Evolutionary conservation across 2,888 invertebrate species (phyloP).

Genomic region (Helobdella robusta): DNA sequence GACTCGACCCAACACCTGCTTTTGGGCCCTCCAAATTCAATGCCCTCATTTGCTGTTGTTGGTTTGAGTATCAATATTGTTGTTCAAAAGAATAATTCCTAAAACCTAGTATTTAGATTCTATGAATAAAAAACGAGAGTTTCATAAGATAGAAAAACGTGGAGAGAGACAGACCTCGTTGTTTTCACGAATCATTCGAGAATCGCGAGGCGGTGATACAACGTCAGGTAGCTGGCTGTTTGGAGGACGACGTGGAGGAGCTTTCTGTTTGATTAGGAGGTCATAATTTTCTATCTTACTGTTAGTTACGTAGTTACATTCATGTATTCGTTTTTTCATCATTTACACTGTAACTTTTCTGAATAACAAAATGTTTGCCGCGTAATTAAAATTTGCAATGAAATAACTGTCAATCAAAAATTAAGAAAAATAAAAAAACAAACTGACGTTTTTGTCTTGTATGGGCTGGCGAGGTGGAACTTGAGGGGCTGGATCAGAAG

Average conservation of each 20-base stretch:
- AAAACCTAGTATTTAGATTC: neutral
- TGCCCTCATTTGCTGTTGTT: slow-evolving; percentile 13
- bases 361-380: too few species aligned
- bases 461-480: too few species aligned
- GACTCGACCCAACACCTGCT: slow-evolving; percentile 1
- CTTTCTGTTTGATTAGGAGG: too few species aligned
- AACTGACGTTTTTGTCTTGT: too few species aligned
- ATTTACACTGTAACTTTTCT: too few species aligned
- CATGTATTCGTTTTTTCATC: too few species aligned
- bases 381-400: too few species aligned
- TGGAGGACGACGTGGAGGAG: neutral
- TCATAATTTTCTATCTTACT: neutral
- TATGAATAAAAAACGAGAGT: neutral
- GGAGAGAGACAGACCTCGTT: neutral
- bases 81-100: neutral
- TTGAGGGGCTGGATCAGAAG: too few species aligned
- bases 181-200: slow-evolving; percentile 1
- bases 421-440: too few species aligned
- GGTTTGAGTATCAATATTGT: neutral
- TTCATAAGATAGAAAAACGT: neutral
- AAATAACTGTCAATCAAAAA: too few species aligned
- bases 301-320: neutral
- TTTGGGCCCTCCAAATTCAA: slow-evolving; percentile 19
- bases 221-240: slow-evolving; percentile 7
- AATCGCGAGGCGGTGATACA: slow-evolving; percentile 8